Percentiles rank a stretch among this genome's conserved stretches.
Evolutionary conservation across 2,888 invertebrate species (phyloP).

Genomic region (Anoncus sp.): DNA sequence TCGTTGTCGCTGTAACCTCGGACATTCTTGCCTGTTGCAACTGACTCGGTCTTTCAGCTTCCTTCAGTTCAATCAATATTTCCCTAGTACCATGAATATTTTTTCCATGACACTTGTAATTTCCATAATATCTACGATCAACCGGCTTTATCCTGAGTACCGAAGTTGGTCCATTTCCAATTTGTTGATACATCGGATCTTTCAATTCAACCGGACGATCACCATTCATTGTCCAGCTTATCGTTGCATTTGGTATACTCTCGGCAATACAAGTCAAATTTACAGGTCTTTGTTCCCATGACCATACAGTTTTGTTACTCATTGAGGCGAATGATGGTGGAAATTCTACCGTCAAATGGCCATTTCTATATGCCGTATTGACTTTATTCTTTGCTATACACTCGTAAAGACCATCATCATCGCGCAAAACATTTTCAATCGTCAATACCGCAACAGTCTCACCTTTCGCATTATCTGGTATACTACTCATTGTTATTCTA

Average conservation of each 20-base stretch:
- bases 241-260: conserved; percentile 95
- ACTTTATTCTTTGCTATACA: conserved; percentile 93
- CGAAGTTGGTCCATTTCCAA: conserved; percentile 89
- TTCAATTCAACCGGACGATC: conserved; percentile 72
- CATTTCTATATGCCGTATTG: conserved; percentile 90
- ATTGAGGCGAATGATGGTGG: conserved; percentile 91
- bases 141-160: conserved; percentile 89
- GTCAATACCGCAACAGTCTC: conserved; percentile 88
- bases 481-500: conserved; percentile 87
- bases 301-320: conserved; percentile 90
- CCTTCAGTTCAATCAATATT: conserved; percentile 88
- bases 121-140: conserved; percentile 88
- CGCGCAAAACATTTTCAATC: conserved; percentile 85
- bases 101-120: conserved; percentile 92
- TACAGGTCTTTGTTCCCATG: conserved; percentile 92
- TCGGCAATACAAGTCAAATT: conserved; percentile 96
- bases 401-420: conserved; percentile 95
- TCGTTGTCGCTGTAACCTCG: conserved; percentile 92
- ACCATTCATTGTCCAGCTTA: conserved; percentile 89
- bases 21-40: conserved; percentile 88
- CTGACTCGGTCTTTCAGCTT: conserved; percentile 89
- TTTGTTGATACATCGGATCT: conserved; percentile 84
- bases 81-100: conserved; percentile 90
- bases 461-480: conserved; percentile 83
- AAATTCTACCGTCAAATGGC: conserved; percentile 93